Percentiles rank a stretch among this genome's conserved stretches.
Evolutionary conservation across 37 sponge, comb jelly and placozoan species (phyloP).

Genomic region (Ephydatia muelleri): DNA sequence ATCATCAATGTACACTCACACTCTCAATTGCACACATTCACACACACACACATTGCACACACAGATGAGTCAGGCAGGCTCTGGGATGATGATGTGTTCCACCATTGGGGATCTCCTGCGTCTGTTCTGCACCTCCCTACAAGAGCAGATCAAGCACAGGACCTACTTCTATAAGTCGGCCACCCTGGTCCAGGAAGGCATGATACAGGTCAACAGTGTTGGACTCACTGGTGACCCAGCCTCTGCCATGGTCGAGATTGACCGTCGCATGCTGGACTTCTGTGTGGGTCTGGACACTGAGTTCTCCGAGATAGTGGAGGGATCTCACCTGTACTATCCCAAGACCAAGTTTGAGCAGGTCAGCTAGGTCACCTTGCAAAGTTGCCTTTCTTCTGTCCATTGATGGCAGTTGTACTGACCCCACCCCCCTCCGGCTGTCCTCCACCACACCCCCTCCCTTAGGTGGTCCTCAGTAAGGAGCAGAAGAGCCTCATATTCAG

Average conservation of each 20-base stretch:
- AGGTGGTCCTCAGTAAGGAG: conserved; percentile 80
- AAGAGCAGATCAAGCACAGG: conserved; percentile 72
- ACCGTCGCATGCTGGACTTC: conserved; percentile 88
- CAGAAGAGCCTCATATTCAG: conserved; percentile 80
- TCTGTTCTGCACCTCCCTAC: conserved; percentile 60
- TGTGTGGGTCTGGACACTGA: conserved; percentile 91
- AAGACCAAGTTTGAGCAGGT: conserved; percentile 83
- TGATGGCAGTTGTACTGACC: background rate
- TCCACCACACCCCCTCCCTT: background rate
- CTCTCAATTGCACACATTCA: background rate
- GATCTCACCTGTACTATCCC: conserved; percentile 87
- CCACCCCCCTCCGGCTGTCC: background rate
- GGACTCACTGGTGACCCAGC: conserved; percentile 78
- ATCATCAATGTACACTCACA: background rate
- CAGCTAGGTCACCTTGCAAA: background rate
- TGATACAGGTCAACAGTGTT: conserved; percentile 64
- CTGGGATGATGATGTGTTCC: conserved; percentile 37
- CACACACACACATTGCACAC: background rate
- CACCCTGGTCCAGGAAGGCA: conserved; percentile 70
- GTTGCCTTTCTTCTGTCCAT: background rate
- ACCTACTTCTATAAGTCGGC: conserved; percentile 81
- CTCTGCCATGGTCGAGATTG: conserved; percentile 79
- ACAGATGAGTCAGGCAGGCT: background rate
- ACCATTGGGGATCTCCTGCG: conserved; percentile 67
- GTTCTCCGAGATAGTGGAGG: conserved; percentile 88